Evolutionary conservation across 2,797 vertebrate species (phyloP).

Genomic region (Sebastes aleutianus): DNA sequence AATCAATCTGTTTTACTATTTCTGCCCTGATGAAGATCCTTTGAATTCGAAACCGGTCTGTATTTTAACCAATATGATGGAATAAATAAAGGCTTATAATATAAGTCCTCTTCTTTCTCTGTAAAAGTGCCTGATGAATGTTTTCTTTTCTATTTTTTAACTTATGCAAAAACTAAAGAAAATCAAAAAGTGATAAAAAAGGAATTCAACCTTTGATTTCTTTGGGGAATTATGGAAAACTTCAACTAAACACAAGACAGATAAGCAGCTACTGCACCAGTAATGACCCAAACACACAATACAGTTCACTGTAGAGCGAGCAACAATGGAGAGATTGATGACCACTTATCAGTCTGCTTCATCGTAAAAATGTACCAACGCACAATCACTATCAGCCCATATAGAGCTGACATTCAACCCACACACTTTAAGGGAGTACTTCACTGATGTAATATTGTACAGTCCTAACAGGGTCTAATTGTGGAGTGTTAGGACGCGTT

Average conservation of each 20-base stretch:
- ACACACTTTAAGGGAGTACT: constrained; percentile 3
- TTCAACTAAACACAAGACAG: not conserved
- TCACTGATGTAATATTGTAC: not conserved
- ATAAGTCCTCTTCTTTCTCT: not conserved
- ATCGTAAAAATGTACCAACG: constrained; percentile 11
- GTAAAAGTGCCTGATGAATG: not conserved
- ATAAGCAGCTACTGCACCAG: not conserved
- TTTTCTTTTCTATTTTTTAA: not conserved
- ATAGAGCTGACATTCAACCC: constrained; percentile 24
- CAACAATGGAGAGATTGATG: constrained; percentile 31
- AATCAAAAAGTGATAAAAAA: not conserved
- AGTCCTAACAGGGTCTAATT: not conserved
- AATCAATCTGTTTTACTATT: not conserved
- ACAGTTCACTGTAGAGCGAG: constrained; percentile 6
- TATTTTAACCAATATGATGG: not conserved
- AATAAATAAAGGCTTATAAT: not conserved
- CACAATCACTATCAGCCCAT: not conserved
- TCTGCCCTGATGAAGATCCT: not conserved
- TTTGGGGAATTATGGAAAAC: not conserved
- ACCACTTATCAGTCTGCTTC: constrained; percentile 32
- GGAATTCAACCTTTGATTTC: not conserved
- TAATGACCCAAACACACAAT: constrained; percentile 32
- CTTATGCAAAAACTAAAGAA: not conserved
- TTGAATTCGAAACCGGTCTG: not conserved
- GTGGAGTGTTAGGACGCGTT: not conserved